Percentiles rank a stretch among this genome's conserved stretches.
Evolutionary conservation across 2,888 invertebrate species (phyloP).

Genomic region (Oithona nana): DNA sequence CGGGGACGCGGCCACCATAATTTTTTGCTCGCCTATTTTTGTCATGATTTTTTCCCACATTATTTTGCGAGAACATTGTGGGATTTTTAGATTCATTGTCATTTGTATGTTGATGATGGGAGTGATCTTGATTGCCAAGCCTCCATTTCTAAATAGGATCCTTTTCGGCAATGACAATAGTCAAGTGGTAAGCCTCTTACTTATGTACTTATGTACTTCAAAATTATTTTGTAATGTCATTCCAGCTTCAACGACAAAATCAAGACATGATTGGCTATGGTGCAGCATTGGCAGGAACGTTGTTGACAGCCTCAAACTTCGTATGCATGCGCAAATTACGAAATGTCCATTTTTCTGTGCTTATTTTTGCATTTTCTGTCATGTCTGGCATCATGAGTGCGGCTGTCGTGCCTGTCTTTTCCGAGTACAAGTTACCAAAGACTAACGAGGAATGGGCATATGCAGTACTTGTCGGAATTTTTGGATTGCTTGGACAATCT

Average conservation of each 20-base stretch:
- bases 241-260: slow-evolving; percentile 23
- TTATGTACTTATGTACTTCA: neutral
- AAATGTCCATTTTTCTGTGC: slow-evolving; percentile 31
- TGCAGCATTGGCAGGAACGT: slow-evolving; percentile 29
- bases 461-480: slow-evolving; percentile 14
- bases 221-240: neutral
- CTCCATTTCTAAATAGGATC: slow-evolving; percentile 27
- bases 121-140: slow-evolving; percentile 30
- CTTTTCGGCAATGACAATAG: slow-evolving; percentile 1
- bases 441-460: slow-evolving; percentile 16
- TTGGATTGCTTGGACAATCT: slow-evolving; percentile 31
- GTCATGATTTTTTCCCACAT: slow-evolving; percentile 32
- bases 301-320: slow-evolving; percentile 32
- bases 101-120: slow-evolving; percentile 30
- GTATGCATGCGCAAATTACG: slow-evolving; percentile 33
- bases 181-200: neutral
- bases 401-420: slow-evolving; percentile 4
- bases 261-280: slow-evolving; percentile 31
- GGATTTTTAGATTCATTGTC: slow-evolving; percentile 30
- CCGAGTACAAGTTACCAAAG: slow-evolving; percentile 10
- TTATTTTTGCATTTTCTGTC: slow-evolving; percentile 30
- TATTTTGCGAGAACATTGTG: slow-evolving; percentile 32
- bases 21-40: slow-evolving; percentile 33
- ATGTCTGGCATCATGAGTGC: slow-evolving; percentile 15
- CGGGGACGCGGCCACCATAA: slow-evolving; percentile 34